These are phyloP conservation scores for Lasioglossum zephyrum DNA, from an alignment of 2,888 invertebrate genomes.

Conservation along the genomic window DNA sequence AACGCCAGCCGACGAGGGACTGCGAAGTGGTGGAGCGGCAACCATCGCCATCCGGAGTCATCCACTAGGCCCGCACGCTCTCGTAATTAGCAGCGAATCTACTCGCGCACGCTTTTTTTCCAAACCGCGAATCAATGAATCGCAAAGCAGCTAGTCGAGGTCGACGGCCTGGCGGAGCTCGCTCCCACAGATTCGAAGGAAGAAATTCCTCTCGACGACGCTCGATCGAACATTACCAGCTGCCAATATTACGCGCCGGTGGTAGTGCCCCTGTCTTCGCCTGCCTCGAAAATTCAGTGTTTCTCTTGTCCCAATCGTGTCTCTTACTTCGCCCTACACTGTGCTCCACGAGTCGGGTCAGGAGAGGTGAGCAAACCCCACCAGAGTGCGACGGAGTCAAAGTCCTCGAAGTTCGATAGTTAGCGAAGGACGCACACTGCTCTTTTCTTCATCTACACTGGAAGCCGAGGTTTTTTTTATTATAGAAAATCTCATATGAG, in stretches of 20 bases:
- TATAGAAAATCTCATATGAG: too few species aligned
- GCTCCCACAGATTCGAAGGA: conserved; percentile 33
- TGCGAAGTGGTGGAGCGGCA: neutral
- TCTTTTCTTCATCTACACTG: too few species aligned
- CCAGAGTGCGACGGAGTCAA: neutral
- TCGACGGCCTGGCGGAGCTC: conserved; percentile 65
- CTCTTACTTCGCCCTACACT: neutral
- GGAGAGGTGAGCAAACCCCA: neutral
- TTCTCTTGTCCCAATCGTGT: neutral
- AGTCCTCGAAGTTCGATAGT: neutral
- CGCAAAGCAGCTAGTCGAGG: conserved; percentile 68
- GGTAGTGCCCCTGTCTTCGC: conserved; percentile 31
- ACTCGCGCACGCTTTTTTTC: conserved; percentile 47
- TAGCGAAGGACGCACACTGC: too few species aligned
- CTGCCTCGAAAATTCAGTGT: conserved; percentile 47
- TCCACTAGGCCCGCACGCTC: conserved; percentile 26
- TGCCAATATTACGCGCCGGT: conserved; percentile 56
- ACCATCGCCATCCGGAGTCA: conserved; percentile 19
- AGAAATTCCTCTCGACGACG: conserved; percentile 66
- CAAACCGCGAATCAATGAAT: conserved; percentile 73
- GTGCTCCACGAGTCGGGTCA: neutral
- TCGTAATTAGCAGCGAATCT: conserved; percentile 69
- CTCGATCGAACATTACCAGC: conserved; percentile 65
- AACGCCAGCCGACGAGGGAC: conserved; percentile 2
- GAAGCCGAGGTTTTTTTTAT: too few species aligned